Conservation (phyloP, 1,140 invertebrate genomes). For the Ganaspis sp. region DNA sequence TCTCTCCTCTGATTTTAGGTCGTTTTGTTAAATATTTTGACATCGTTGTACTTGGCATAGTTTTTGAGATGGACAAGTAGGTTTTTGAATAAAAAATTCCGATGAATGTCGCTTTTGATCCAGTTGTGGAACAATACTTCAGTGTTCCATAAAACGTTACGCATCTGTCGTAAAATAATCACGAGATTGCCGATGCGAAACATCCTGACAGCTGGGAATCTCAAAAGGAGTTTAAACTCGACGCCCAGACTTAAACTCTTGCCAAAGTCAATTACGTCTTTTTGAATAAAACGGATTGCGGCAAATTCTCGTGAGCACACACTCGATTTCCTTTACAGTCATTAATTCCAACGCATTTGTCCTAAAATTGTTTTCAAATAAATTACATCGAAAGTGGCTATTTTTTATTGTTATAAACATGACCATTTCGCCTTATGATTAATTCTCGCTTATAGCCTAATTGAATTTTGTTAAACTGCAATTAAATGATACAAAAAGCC, state of each 20-base stretch:
- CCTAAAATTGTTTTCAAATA: neutral
- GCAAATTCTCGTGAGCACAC: neutral
- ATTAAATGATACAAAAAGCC: too few relatives aligned
- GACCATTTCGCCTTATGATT: too few relatives aligned
- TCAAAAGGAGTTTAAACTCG: conserved; percentile 29
- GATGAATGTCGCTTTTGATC: conserved; percentile 3
- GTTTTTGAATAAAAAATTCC: neutral
- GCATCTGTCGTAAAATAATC: conserved; percentile 15
- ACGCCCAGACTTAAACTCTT: conserved; percentile 3
- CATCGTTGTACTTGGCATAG: neutral
- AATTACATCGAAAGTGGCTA: too few relatives aligned
- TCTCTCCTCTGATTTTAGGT: neutral
- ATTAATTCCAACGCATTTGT: neutral
- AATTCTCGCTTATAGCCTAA: too few relatives aligned
- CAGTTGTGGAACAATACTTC: neutral
- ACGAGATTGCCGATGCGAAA: neutral
- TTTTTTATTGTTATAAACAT: too few relatives aligned
- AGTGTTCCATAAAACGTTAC: neutral
- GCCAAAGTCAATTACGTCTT: conserved; percentile 26
- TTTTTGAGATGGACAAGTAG: neutral
- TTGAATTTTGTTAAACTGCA: too few relatives aligned
- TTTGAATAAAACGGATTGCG: conserved; percentile 13
- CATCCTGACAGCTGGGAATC: conserved; percentile 23
- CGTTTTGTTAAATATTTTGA: neutral
- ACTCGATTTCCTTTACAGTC: neutral